Evolutionary conservation across 2,888 invertebrate species (phyloP).

Genomic region (Dermolepida albohirtum): DNA sequence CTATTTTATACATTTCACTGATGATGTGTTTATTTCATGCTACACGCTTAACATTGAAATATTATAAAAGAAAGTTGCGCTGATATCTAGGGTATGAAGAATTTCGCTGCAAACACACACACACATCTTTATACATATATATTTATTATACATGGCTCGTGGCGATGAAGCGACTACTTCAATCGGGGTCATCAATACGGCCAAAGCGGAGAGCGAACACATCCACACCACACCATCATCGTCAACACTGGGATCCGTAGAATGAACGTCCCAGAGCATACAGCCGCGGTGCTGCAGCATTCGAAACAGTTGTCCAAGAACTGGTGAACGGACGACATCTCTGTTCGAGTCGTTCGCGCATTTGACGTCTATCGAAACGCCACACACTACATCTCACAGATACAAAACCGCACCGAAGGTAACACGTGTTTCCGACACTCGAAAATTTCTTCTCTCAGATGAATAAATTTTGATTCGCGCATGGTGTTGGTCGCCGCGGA

Average conservation of each 20-base stretch:
- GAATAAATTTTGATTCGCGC: background rate
- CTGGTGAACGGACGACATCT: background rate
- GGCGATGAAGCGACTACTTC: constrained; percentile 23
- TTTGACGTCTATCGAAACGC: too few relatives aligned
- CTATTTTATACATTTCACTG: too few relatives aligned
- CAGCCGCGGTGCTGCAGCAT: background rate
- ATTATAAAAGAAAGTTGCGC: constrained; percentile 47
- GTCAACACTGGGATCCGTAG: background rate
- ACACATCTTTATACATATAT: background rate
- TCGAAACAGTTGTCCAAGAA: constrained; percentile 14
- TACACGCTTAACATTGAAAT: background rate
- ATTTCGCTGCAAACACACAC: constrained; percentile 37
- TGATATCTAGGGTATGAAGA: constrained; percentile 45
- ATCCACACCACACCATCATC: constrained; percentile 3
- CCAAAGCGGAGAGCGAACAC: constrained; percentile 1
- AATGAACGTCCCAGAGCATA: too few relatives aligned
- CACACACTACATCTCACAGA: too few relatives aligned
- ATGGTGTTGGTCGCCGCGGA: background rate
- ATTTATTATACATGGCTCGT: constrained; percentile 26
- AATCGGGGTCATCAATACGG: constrained; percentile 49
- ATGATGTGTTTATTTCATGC: too few relatives aligned
- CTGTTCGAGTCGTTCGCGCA: background rate
- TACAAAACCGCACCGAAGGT: too few relatives aligned
- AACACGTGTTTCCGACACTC: too few relatives aligned
- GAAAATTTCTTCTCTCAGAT: too few relatives aligned